These are phyloP conservation scores for Hyperoplus lanceolatus DNA, from an alignment of 2,797 vertebrate species.

Conservation along the genomic window DNA sequence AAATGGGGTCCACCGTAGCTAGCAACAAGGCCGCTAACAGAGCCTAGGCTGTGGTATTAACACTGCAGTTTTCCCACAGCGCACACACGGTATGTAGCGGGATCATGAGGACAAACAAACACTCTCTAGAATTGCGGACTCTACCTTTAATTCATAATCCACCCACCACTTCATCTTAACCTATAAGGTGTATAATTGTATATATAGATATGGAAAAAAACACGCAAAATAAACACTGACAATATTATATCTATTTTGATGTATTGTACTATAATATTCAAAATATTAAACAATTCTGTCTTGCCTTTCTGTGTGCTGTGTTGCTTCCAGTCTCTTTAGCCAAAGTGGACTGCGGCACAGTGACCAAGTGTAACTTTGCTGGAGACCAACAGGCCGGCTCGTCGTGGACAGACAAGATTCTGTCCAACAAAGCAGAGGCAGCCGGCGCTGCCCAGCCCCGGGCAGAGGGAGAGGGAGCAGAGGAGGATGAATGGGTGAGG, in stretches of 20 bases:
- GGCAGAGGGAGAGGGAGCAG: constrained; percentile 85
- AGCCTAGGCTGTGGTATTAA: no score
- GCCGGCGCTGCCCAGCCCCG: constrained; percentile 24
- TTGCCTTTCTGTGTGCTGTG: not conserved
- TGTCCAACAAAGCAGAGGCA: constrained; percentile 85
- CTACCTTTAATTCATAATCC: not conserved
- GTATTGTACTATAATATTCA: not conserved
- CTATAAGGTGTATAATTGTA: not conserved
- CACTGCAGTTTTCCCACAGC: no score
- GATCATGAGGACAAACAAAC: no score
- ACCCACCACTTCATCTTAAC: not conserved
- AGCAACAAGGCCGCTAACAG: no score
- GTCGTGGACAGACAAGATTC: constrained; percentile 93
- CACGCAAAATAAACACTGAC: not conserved
- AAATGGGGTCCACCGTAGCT: no score
- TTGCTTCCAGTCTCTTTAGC: constrained; percentile 86
- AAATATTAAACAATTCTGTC: not conserved
- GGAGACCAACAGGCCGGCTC: constrained; percentile 87
- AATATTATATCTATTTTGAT: no score
- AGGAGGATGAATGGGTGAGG: constrained; percentile 92
- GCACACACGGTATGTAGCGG: no score
- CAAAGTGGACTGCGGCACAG: constrained; percentile 88
- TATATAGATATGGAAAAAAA: not conserved
- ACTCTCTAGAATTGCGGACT: no score
- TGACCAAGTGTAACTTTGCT: constrained; percentile 93